Evolutionary conservation across 2,888 invertebrate species (phyloP), one percentile per base, ranked within the genome.

Genomic region (Mermis nigrescens): DNA sequence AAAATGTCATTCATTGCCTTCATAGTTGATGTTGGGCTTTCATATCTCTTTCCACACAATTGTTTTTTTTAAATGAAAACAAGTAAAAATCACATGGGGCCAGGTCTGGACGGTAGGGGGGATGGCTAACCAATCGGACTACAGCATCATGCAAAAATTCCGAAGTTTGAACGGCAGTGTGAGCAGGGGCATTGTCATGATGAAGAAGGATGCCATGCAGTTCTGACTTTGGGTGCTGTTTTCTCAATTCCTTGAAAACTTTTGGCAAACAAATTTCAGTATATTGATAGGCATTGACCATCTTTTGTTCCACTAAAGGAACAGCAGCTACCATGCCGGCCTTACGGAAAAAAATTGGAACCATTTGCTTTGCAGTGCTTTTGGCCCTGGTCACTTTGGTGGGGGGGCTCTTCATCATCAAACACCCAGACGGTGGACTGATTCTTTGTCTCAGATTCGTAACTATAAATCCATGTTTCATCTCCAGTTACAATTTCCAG

Each of bases 371-470:
- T 7, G 38, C 38, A 7, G 51, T 48, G 51, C 51, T 48, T 24
- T 24, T 7, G 24, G 51, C 51, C 7, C 51, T 7, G 51, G 51
- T 48, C 15, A 48, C 51, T 48, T 48, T 48, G n/a, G 51, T 48
- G n/a, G 51, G 51, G n/a, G 7, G 51, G 51, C 15, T 15, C 15
- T 24, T 48, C 51, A 24, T 24, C 24, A 22, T 48, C 51, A 24
- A 48, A 48, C n/a, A 48, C 51, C 51, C 51, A 48, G 7, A 48
- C 51, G 7, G 51, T 48, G n/a, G 51, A 48, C 24, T 48, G 51
- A 15, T 48, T 15, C 24, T 48, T 48, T 24, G 51, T 48, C 24
- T 48, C 51, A 24, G 51, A 24, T 22, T 48, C 51, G 24, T 48
- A 48, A 19, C 15, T 19, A 48, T 48, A 48, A 4, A 48, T 48